These are phyloP conservation scores for Hipparchia sbordonii DNA, from an alignment of 2,888 invertebrate genomes.

Conservation along the genomic window DNA sequence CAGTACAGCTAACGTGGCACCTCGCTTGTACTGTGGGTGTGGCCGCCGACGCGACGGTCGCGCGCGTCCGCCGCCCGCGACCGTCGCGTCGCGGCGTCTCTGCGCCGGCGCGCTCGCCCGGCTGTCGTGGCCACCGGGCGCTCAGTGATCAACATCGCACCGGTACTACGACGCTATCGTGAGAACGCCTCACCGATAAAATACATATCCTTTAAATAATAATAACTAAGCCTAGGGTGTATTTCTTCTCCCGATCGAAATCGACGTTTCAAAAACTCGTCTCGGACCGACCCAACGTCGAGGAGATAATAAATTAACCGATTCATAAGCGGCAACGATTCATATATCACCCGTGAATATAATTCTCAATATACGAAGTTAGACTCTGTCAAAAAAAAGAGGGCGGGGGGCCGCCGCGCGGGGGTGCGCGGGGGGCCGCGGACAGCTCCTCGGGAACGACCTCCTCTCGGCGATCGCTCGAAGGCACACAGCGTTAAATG, in stretches of 20 bases:
- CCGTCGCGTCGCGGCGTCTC: slow-evolving; percentile 38
- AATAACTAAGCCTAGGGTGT: slow-evolving; percentile 80
- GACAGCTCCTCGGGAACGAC: slow-evolving; percentile 76
- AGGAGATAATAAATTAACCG: slow-evolving; percentile 80
- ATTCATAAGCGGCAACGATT: slow-evolving; percentile 81
- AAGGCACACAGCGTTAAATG: slow-evolving; percentile 91
- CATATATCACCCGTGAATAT: slow-evolving; percentile 83
- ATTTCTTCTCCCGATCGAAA: slow-evolving; percentile 82
- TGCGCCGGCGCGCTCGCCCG: slow-evolving; percentile 31
- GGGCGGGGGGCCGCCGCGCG: slow-evolving; percentile 70
- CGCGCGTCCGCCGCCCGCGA: slow-evolving; percentile 30
- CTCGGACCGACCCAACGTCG: slow-evolving; percentile 81
- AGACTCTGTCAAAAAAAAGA: slow-evolving; percentile 72
- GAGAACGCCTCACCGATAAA: slow-evolving; percentile 70
- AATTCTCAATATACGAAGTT: slow-evolving; percentile 82
- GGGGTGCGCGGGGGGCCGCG: slow-evolving; percentile 69
- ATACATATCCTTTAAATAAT: slow-evolving; percentile 70
- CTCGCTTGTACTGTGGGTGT: slow-evolving; percentile 49
- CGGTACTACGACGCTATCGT: slow-evolving; percentile 75
- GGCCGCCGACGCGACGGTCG: slow-evolving; percentile 36
- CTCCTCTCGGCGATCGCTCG: slow-evolving; percentile 89
- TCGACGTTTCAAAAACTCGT: slow-evolving; percentile 81
- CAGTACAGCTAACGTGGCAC: slow-evolving; percentile 54
- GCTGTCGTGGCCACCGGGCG: slow-evolving; percentile 45
- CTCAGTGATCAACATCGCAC: slow-evolving; percentile 80